Conservation (phyloP, 2,797 vertebrate genomes). For the Eremophila alpestris region DNA sequence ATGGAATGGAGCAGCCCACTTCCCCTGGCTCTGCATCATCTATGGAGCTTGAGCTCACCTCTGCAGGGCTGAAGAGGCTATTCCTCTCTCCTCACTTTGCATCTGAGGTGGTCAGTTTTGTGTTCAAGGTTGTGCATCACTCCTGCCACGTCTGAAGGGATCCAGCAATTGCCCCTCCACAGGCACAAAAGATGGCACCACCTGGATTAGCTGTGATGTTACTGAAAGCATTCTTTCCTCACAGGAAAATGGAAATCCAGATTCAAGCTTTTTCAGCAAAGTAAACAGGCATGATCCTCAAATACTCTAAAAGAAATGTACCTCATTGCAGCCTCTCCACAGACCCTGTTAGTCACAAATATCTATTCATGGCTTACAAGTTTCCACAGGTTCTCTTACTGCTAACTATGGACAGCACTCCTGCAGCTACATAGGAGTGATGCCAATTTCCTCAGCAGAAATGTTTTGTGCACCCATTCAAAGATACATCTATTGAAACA, state of each 20-base stretch:
- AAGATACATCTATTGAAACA: not conserved
- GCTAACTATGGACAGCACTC: not conserved
- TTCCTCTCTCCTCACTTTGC: not conserved
- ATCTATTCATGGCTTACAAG: not conserved
- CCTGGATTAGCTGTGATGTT: not conserved
- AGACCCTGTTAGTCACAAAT: not conserved
- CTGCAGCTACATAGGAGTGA: not conserved
- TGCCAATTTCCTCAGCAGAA: not conserved
- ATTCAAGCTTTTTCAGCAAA: not conserved
- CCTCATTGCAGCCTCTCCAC: not conserved
- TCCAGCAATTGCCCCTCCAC: not conserved
- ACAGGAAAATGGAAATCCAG: not conserved
- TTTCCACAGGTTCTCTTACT: not conserved
- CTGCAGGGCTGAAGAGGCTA: not conserved
- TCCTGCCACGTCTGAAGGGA: not conserved
- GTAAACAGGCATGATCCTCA: not conserved
- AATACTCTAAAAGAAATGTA: not conserved
- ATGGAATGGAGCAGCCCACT: accelerated
- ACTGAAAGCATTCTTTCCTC: not conserved
- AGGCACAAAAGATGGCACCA: not conserved
- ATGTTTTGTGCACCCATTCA: not conserved
- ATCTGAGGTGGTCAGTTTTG: not conserved
- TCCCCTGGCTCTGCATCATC: not conserved
- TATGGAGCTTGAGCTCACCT: not conserved
- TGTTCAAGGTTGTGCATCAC: not conserved